These are phyloP conservation scores for Proctacanthus coquilletti DNA, from an alignment of 1,140 invertebrate species.

Conservation along the genomic window DNA sequence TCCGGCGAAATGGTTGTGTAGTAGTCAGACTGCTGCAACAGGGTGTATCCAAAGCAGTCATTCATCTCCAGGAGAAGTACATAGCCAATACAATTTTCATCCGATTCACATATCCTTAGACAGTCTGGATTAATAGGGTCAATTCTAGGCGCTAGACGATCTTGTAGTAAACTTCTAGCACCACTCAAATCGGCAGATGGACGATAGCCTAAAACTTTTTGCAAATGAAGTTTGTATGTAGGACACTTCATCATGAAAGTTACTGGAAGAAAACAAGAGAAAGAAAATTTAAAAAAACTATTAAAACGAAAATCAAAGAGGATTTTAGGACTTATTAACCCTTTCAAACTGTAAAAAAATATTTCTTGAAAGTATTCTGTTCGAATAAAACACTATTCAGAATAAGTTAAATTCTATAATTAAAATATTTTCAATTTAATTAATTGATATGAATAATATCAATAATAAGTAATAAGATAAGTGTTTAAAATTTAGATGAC, in stretches of 20 bases:
- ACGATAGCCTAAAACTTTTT: slow-evolving; percentile 28
- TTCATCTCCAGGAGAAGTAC: slow-evolving; percentile 29
- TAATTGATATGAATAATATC: too few species aligned
- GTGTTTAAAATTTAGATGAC: too few species aligned
- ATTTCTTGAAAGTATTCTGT: too few species aligned
- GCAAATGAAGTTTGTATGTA: slow-evolving; percentile 24
- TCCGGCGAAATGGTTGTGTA: slow-evolving; percentile 18
- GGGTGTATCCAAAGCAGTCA: slow-evolving; percentile 31
- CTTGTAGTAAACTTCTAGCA: neutral
- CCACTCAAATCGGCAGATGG: slow-evolving; percentile 21
- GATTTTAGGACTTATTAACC: too few species aligned
- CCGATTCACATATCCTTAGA: slow-evolving; percentile 26
- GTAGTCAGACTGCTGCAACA: slow-evolving; percentile 15
- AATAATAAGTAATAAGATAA: too few species aligned
- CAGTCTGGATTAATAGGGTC: too few species aligned
- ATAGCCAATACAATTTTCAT: slow-evolving; percentile 31
- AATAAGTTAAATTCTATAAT: too few species aligned
- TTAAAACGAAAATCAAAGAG: too few species aligned
- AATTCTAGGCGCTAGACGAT: neutral
- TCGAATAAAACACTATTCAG: too few species aligned
- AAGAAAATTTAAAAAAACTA: neutral
- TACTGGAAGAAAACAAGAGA: slow-evolving; percentile 6
- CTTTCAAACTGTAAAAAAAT: too few species aligned
- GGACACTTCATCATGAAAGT: slow-evolving; percentile 26
- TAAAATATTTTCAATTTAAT: too few species aligned